Evolutionary conservation across 2,888 invertebrate genomes (phyloP), one percentile per base, ranked within the genome.

Genomic region (Caenorhabditis zanzibari): DNA sequence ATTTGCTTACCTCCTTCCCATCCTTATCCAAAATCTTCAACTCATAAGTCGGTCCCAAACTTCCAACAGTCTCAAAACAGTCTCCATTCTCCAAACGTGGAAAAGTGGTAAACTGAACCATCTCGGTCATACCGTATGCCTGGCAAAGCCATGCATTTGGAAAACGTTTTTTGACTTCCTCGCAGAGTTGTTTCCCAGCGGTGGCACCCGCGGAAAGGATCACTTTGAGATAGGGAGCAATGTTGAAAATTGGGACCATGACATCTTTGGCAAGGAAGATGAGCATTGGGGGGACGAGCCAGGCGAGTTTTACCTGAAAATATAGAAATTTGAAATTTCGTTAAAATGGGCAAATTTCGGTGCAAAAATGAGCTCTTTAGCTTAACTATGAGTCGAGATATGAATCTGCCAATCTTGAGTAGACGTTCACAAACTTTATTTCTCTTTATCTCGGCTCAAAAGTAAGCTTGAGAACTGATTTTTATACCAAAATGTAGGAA

Each of bases 231-330:
- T 35, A 77, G 19, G 69, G 66, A 38, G 77, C 64, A 19, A 73
- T 69, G 52, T 75, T 74, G 77, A 84, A 84, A 9, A 84, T 81
- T 52, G 95, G 94, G 1, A 96, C 95, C 69, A 94, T 93, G 0
- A 95, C 94, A 91, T 95, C 94, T 76, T 95, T 94, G 2, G 94
- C 94, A 93, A 96, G 94, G 87, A 96, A 95, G 28, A 96, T 94
- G 92, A 96, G 94, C 76, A 96, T 94, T n/a, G 96, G 96, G 5
- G 96, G 96, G 14, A 96, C 96, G 4, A 95, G 92, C 88, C 95
- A 95, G 2, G 71, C 58, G 12, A 84, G 76, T 77, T 84, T 84
- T 10, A 84, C 74, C 81, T 81, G 59, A 5, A 73, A 52, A 6
- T 28, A n/a, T 35, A 1, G 12, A 22, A 26, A 16, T 49, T 14